Evolutionary conservation across 2,888 invertebrate genomes (phyloP).

Genomic region (Clunio marinus): DNA sequence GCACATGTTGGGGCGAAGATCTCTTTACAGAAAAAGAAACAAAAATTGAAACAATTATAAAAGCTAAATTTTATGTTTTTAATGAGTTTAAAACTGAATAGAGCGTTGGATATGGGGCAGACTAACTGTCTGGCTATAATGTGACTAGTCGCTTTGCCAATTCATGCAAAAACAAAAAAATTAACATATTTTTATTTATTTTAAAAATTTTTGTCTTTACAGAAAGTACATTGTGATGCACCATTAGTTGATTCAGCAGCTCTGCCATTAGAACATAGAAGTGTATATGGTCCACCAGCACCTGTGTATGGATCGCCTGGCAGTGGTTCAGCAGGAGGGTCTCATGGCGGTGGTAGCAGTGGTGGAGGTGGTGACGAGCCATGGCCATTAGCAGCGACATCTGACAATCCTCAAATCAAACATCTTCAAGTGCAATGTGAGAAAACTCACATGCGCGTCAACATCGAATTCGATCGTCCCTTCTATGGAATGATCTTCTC

Average conservation of each 20-base stretch:
- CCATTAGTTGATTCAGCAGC: slow-evolving; percentile 75
- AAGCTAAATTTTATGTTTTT: neutral
- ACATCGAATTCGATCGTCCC: slow-evolving; percentile 90
- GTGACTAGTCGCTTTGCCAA: slow-evolving; percentile 27
- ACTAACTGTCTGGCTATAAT: slow-evolving; percentile 30
- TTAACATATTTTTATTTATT: neutral
- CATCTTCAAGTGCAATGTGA: slow-evolving; percentile 92
- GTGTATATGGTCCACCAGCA: slow-evolving; percentile 67
- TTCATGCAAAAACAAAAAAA: slow-evolving; percentile 21
- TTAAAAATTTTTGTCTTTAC: slow-evolving; percentile 47
- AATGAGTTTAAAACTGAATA: neutral
- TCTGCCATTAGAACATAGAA: slow-evolving; percentile 74
- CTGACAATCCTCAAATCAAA: slow-evolving; percentile 88
- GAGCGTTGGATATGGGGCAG: neutral
- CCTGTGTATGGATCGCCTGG: slow-evolving; percentile 52
- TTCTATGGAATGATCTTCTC: slow-evolving; percentile 96
- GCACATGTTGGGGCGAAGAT: too few relatives aligned
- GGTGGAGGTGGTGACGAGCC: slow-evolving; percentile 65
- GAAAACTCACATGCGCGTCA: slow-evolving; percentile 92
- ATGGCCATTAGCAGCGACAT: slow-evolving; percentile 80
- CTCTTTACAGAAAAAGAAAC: too few relatives aligned
- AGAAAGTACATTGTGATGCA: slow-evolving; percentile 74
- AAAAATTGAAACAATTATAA: too few relatives aligned
- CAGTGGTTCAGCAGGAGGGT: slow-evolving; percentile 42
- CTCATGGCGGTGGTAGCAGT: slow-evolving; percentile 46